These are phyloP conservation scores for Drosophila vallismaia DNA, from an alignment of 2,888 invertebrate species.

Conservation along the genomic window DNA sequence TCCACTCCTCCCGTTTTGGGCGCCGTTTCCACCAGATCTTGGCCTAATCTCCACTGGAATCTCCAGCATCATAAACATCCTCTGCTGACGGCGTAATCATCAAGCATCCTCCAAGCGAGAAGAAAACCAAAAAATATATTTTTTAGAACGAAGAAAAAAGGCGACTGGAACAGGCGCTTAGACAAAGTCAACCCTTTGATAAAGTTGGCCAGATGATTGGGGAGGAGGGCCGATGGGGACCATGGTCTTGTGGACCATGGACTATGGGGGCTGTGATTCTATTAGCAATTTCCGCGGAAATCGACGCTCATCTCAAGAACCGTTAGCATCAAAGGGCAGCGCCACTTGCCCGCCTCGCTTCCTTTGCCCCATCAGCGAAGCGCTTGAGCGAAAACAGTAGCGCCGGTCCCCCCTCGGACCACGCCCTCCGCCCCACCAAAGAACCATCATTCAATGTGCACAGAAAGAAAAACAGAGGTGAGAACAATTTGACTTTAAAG, in stretches of 20 bases:
- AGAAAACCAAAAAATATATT: too few species aligned
- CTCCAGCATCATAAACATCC: slow-evolving; percentile 25
- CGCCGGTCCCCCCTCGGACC: slow-evolving; percentile 58
- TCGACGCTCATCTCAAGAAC: slow-evolving; percentile 71
- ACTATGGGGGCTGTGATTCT: slow-evolving; percentile 60
- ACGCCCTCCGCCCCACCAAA: slow-evolving; percentile 37
- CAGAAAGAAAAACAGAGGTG: background rate
- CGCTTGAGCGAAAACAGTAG: slow-evolving; percentile 81
- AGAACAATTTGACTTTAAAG: too few species aligned
- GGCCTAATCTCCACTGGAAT: slow-evolving; percentile 8
- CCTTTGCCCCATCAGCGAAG: slow-evolving; percentile 36
- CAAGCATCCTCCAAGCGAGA: slow-evolving; percentile 15
- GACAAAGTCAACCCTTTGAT: slow-evolving; percentile 76
- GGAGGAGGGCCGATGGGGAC: background rate
- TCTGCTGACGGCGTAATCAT: slow-evolving; percentile 2
- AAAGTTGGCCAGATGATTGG: slow-evolving; percentile 34
- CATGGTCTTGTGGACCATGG: too few species aligned
- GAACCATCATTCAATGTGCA: slow-evolving; percentile 9
- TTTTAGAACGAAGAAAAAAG: too few species aligned
- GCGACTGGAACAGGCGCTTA: slow-evolving; percentile 47
- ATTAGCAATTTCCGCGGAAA: slow-evolving; percentile 73
- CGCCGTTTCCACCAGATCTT: background rate
- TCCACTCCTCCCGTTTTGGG: background rate
- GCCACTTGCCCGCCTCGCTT: slow-evolving; percentile 69
- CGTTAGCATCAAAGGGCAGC: slow-evolving; percentile 76